phyloP scores from a whole-genome alignment of 2,888 invertebrate genomes.

The Dicyrtoma fusca region DNA sequence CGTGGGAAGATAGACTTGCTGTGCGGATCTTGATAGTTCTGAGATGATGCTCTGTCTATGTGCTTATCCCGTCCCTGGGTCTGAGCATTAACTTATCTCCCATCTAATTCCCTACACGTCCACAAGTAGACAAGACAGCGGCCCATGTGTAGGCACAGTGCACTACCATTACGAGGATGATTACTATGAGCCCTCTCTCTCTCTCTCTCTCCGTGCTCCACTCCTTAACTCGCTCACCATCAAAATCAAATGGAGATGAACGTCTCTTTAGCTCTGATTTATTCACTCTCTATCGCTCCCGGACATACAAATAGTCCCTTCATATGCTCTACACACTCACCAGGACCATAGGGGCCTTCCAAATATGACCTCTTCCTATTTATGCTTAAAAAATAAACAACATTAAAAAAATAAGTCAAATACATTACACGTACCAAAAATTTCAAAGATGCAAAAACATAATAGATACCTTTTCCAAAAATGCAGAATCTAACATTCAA shows the following conservation, averaged over 20 bases:
- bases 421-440: too few relatives aligned
- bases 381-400: too few relatives aligned
- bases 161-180: too few relatives aligned
- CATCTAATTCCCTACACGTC: conserved; percentile 32
- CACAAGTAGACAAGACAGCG: conserved; percentile 15
- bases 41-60: background rate
- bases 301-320: background rate
- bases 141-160: too few relatives aligned
- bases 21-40: too few relatives aligned
- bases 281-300: conserved; percentile 1
- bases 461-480: too few relatives aligned
- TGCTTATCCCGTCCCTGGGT: conserved; percentile 16
- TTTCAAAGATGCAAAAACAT: too few relatives aligned
- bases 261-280: conserved; percentile 15
- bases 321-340: background rate
- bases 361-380: too few relatives aligned
- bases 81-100: conserved; percentile 18
- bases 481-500: too few relatives aligned
- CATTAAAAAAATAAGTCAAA: too few relatives aligned
- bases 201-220: too few relatives aligned
- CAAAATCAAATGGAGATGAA: conserved; percentile 34
- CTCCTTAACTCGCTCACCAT: conserved; percentile 24
- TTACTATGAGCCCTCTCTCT: too few relatives aligned
- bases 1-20: background rate
- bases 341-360: background rate